Evolutionary conservation across 2,888 invertebrate species (phyloP), one percentile per base, ranked within the genome.

Genomic region (Shargacucullia verbasci): DNA sequence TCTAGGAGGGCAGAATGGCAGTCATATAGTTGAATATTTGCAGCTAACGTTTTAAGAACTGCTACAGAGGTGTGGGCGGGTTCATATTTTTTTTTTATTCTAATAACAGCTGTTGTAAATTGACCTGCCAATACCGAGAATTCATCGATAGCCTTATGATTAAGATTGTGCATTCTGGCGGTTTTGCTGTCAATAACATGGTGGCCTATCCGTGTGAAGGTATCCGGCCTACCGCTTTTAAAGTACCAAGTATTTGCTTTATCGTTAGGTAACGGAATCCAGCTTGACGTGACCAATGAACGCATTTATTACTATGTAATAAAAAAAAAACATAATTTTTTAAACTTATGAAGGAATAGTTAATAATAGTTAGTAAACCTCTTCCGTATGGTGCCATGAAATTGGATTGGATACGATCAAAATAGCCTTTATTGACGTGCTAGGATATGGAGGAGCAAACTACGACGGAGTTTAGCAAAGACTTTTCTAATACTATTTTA

Each of bases 1-100:
- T 61, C 60, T 63, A 56, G 39, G 60, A 76, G 70, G 73, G 71
- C 62, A 66, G 27, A 49, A 43, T 25, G 40, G 47, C 47, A 65
- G 46, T 39, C 15, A 47, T 27, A 25, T 29, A 35, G 34, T 46
- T 25, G 13, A 33, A 49, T 12, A 45, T 61, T 61, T 53, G 10
- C 60, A 40, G 35, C 8, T 29, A 54, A 45, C 27, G 39, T 38
- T 12, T 41, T 48, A 48, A 11, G n/a, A n/a, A 25, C 8, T 4
- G 20, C 20, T 20, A 20, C n/a, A n/a, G n/a, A n/a, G n/a, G n/a
- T 27, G 25, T 41, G 12, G 12, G 25, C 1, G 40, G 3, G 27
- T 12, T 25, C 25, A 0, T 25, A 8, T 6, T 40, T 25, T 20
- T 20, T 20, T 20, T 20, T 3, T 2, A 3, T n/a, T 2, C 8